These are phyloP conservation scores for Chrysochloris asiatica DNA, from an alignment of 2,113 vertebrate genomes.

Conservation along the genomic window DNA sequence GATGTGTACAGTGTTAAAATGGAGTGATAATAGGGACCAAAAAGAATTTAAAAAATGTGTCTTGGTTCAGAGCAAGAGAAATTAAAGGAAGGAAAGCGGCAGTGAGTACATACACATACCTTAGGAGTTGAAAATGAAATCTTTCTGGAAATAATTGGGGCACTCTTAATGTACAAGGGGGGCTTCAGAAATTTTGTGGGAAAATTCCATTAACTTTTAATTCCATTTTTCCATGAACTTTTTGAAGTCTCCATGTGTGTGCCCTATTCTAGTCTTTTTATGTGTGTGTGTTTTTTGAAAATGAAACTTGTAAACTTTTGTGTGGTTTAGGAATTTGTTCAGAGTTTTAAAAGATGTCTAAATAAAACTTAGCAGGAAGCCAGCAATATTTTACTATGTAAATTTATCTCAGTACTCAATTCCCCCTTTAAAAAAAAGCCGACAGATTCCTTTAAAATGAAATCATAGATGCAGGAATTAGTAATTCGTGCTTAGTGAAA, in stretches of 20 bases:
- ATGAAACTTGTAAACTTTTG: not conserved
- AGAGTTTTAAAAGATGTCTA: not conserved
- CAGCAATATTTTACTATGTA: not conserved
- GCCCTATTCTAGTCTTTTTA: not conserved
- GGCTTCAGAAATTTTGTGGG: no score
- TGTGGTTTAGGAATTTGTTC: not conserved
- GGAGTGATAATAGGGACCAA: not conserved
- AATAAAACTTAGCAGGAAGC: conserved; percentile 2
- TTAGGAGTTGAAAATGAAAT: not conserved
- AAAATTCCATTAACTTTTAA: no score
- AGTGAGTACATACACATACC: no score
- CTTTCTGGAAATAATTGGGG: not conserved
- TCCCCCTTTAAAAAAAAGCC: not conserved
- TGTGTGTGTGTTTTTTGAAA: no score
- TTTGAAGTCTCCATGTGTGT: no score
- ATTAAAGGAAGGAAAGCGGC: no score
- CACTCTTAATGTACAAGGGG: no score
- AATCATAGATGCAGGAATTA: not conserved
- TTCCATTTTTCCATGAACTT: no score
- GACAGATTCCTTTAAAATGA: not conserved
- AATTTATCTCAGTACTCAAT: not conserved
- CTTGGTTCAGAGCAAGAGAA: no score
- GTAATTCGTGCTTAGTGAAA: not conserved
- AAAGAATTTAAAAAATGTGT: no score
- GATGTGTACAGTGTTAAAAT: not conserved